Evolutionary conservation across 2,888 invertebrate genomes (phyloP), one percentile per base, ranked within the genome.

Genomic region (Melieria crassipennis): DNA sequence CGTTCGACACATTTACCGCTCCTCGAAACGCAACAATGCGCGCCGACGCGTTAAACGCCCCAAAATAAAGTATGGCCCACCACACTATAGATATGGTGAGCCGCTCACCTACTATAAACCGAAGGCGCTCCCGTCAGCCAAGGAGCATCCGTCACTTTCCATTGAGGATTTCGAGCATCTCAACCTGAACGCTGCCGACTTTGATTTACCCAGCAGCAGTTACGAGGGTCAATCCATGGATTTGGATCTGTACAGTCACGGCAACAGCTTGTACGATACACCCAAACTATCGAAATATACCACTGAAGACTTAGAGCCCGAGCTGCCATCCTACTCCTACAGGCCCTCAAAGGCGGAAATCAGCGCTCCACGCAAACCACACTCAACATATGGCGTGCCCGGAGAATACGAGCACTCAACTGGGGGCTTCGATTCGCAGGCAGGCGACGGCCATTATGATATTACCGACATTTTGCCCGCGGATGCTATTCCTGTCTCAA

Each of bases 191-290:
- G 77, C 76, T 3, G 65, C 79, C 4, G 83, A 84, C 65, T 83
- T 83, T 30, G 77, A 82, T 62, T 75, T 84, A 7, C 83, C 85
- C 4, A 73, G 81, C 4, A 78, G 82, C 0, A 82, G 80, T n/a
- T 86, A 85, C 71, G 85, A 85, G 71, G 77, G 77, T 0, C 82
- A 84, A 71, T 75, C 80, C 10, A 85, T 85, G 81, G 81, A 84
- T 60, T 75, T 86, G 9, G 81, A 86, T 67, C 80, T 85, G 4
- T 86, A 85, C 57, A 78, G 79, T 42, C 78, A 82, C 1, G 73
- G 72, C 9, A 78, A 78, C 11, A 48, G n/a, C 47, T 13, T 42
- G 0, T 78, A 81, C 46, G 74, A 80, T 1, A 77, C 80, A 3
- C 78, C 82, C 48, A 83, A 83, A 71, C 71, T 77, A 56, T 76